Evolutionary conservation across 1,140 invertebrate species (phyloP), one percentile per base, ranked within the genome.

Genomic region (Eciton burchellii): DNA sequence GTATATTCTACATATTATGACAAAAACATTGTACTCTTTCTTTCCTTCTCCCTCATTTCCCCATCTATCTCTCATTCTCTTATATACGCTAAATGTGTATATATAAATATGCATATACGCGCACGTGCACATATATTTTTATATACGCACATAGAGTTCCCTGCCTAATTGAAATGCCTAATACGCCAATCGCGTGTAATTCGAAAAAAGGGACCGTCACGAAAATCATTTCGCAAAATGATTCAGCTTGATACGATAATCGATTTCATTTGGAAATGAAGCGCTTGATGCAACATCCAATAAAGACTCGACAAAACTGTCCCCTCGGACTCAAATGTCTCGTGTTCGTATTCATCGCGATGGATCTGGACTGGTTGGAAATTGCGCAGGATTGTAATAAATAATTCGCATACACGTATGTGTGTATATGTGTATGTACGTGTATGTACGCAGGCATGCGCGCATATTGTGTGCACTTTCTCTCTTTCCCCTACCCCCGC

Each of bases 301-400:
- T 77, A 76, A 71, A 35, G 26, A 81, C 21, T 82, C 43, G 16
- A 73, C 45, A 59, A n/a, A 43, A 81, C 3, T 66, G 60, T 85
- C 47, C n/a, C 73, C 57, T 35, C 60, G 76, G 52, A 14, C 59
- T 41, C 70, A 47, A 59, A 35, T 45, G 19, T 35, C 35, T 12
- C n/a, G 16, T 60, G 72, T n/a, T n/a, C n/a, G 45, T 35, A 45
- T 82, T 72, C 62, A 76, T 45, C 52, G 57, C 65, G 68, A 66
- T 59, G 47, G 73, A 57, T 41, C 41, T 52, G 49, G 9, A 71
- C 60, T 73, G 59, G 59, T 52, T 76, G 54, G 57, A 84, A 74
- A 74, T 87, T 87, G 82, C n/a, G n/a, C 56, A 82, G 43, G 41
- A 47, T 76, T 71, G 52, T 87, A 87, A 88, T 88, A 88, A 88